Percentiles rank a stretch among this genome's conserved stretches.
phyloP scores from a whole-genome alignment of 2,113 vertebrate species.

The Colinus virginianus region DNA sequence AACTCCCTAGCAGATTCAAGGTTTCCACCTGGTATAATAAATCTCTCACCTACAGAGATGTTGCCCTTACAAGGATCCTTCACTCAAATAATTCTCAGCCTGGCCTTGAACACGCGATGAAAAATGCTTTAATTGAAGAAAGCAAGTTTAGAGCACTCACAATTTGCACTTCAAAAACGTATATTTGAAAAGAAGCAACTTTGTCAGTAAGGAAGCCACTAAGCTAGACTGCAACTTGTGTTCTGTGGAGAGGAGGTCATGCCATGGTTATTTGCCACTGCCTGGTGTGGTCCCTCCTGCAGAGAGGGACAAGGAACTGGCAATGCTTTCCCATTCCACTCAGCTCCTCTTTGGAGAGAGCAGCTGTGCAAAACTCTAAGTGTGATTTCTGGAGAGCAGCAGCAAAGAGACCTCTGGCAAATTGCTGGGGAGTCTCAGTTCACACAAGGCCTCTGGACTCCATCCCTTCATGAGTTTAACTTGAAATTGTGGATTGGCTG shows the following conservation, averaged over 20 bases:
- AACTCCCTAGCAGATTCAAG: not conserved
- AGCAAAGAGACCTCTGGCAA: not conserved
- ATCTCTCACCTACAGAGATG: not conserved
- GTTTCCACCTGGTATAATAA: not conserved
- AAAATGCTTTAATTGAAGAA: slow-evolving; percentile 18
- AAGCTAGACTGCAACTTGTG: not conserved
- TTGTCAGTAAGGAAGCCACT: not conserved
- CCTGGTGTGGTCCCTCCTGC: not conserved
- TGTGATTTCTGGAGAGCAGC: slow-evolving; percentile 32
- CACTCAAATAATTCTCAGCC: not conserved
- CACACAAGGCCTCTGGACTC: not conserved
- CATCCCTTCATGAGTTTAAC: not conserved
- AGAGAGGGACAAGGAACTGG: not conserved
- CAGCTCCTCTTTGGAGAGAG: not conserved
- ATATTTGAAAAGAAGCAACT: not conserved
- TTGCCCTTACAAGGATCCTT: not conserved
- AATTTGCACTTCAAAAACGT: not conserved
- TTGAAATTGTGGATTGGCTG: slow-evolving; percentile 7
- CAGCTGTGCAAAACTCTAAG: slow-evolving; percentile 4
- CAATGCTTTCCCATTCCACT: not conserved
- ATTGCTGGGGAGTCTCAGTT: slow-evolving; percentile 14
- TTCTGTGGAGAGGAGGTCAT: not conserved
- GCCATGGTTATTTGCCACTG: not conserved
- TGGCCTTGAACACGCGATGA: not conserved
- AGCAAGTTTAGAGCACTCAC: not conserved